Evolutionary conservation across 2,797 vertebrate genomes (phyloP).

Genomic region (Ispidina picta): DNA sequence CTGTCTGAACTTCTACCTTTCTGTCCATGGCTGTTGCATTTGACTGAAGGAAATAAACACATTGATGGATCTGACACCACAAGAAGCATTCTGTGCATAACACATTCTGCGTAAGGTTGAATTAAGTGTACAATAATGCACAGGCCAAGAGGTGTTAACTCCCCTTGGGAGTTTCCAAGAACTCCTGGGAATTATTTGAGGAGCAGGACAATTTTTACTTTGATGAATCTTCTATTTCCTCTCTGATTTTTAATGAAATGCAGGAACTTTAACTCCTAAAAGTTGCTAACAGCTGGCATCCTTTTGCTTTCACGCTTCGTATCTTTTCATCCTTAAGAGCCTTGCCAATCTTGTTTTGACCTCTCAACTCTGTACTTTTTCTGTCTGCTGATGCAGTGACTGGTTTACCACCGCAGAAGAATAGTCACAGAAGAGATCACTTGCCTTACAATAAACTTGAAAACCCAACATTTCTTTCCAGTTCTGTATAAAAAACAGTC

Average conservation of each 20-base stretch:
- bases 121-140: neutral
- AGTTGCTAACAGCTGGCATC: constrained; percentile 55
- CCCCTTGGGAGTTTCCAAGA: neutral
- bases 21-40: neutral
- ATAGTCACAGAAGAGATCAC: neutral
- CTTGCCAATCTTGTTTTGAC: constrained; percentile 56
- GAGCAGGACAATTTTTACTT: constrained; percentile 30
- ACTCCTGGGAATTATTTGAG: constrained; percentile 13
- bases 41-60: neutral
- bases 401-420: constrained; percentile 13
- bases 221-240: constrained; percentile 39
- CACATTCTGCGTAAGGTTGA: neutral
- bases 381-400: constrained; percentile 20
- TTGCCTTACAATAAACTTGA: neutral
- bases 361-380: constrained; percentile 17
- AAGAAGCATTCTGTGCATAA: neutral
- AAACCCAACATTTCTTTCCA: neutral
- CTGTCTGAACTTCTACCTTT: neutral
- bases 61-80: neutral
- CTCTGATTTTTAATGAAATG: constrained; percentile 32
- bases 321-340: constrained; percentile 42
- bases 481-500: neutral
- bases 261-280: constrained; percentile 50
- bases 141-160: neutral
- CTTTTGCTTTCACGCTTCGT: constrained; percentile 50